Conservation (phyloP, 1,140 invertebrate genomes). For the Thaumatotibia leucotreta region DNA sequence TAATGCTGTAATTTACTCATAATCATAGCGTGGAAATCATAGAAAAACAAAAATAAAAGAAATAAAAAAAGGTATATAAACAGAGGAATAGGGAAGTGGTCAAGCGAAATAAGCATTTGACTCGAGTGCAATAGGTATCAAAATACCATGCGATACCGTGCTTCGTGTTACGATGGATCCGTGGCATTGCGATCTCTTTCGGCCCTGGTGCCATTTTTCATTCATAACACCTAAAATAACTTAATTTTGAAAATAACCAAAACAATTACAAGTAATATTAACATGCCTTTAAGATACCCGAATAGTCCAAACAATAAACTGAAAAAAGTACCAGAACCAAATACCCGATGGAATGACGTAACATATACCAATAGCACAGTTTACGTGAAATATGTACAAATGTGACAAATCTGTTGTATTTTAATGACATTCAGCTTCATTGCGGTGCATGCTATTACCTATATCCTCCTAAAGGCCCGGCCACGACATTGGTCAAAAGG, state of each 20-base stretch:
- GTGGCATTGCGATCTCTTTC: slow-evolving; percentile 62
- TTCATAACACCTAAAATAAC: slow-evolving; percentile 58
- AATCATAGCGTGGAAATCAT: background rate
- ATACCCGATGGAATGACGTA: slow-evolving; percentile 28
- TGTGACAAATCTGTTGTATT: background rate
- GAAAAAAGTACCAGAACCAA: slow-evolving; percentile 74
- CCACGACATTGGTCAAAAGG: no score
- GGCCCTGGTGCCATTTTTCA: slow-evolving; percentile 72
- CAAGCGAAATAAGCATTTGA: slow-evolving; percentile 45
- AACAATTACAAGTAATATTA: slow-evolving; percentile 15
- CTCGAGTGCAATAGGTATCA: slow-evolving; percentile 32
- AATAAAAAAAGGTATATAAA: slow-evolving; percentile 21
- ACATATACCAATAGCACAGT: slow-evolving; percentile 13
- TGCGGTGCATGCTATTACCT: background rate
- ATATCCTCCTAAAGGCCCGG: no score
- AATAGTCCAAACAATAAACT: slow-evolving; percentile 33
- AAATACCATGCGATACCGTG: slow-evolving; percentile 55
- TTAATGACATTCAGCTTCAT: background rate
- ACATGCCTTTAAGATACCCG: slow-evolving; percentile 28
- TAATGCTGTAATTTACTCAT: background rate
- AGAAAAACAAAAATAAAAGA: slow-evolving; percentile 14
- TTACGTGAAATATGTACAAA: slow-evolving; percentile 7
- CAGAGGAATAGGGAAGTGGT: slow-evolving; percentile 28
- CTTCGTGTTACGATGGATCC: slow-evolving; percentile 42
- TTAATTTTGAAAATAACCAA: slow-evolving; percentile 43